phyloP scores from a whole-genome alignment of 64 coral and sea anemone genomes.

The Montipora sp. region DNA sequence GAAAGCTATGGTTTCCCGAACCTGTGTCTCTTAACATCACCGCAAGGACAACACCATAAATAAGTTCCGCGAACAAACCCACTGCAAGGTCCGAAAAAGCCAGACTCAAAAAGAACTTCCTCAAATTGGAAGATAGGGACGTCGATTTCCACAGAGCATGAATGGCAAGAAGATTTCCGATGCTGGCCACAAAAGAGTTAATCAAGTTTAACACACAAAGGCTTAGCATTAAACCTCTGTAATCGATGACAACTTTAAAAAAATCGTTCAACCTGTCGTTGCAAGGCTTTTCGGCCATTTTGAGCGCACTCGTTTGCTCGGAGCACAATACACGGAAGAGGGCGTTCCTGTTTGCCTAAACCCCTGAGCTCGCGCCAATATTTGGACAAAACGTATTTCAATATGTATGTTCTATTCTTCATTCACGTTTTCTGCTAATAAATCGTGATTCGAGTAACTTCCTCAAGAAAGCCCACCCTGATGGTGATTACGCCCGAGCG shows the following conservation, averaged over 20 bases:
- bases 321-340: too few relatives aligned
- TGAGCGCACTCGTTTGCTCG: neutral
- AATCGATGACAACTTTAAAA: neutral
- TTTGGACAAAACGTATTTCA: too few relatives aligned
- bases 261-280: neutral
- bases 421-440: too few relatives aligned
- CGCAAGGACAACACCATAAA: neutral
- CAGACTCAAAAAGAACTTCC: slow-evolving; percentile 3
- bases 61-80: slow-evolving; percentile 14
- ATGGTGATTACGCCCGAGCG: too few relatives aligned
- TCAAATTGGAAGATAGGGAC: neutral
- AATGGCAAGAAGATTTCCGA: slow-evolving; percentile 15
- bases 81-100: slow-evolving; percentile 38
- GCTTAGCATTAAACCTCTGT: neutral
- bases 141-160: neutral
- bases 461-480: too few relatives aligned
- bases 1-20: neutral
- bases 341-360: too few relatives aligned
- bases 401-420: too few relatives aligned
- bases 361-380: too few relatives aligned
- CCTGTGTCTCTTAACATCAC: neutral
- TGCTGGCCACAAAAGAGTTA: neutral
- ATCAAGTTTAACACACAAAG: neutral
- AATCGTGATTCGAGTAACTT: too few relatives aligned
- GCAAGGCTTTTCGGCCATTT: neutral